Conservation (phyloP, 2,113 vertebrate genomes). For the Dicrurus megarhynchus region DNA sequence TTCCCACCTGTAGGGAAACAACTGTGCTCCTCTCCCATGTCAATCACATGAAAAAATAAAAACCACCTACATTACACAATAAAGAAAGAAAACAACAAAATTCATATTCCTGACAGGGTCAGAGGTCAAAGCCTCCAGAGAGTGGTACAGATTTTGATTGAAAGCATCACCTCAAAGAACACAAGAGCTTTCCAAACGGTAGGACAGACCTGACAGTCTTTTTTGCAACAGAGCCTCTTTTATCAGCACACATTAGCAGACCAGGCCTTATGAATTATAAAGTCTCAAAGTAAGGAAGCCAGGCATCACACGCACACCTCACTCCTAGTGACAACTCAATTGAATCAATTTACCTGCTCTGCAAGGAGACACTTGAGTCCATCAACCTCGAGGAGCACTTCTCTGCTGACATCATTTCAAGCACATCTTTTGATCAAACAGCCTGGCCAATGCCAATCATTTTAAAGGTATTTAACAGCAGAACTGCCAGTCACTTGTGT, state of each 20-base stretch:
- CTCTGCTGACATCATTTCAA: constrained; percentile 66
- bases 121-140: not conserved
- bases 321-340: not conserved
- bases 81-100: not conserved
- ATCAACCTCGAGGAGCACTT: constrained; percentile 47
- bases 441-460: constrained; percentile 58
- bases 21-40: fast-evolving
- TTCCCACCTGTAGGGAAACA: not conserved
- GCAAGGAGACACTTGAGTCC: constrained; percentile 36
- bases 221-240: not conserved
- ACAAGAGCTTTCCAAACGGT: not conserved
- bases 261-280: not conserved
- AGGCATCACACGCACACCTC: not conserved
- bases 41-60: not conserved
- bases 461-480: constrained; percentile 60
- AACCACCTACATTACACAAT: not conserved
- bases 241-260: not conserved
- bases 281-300: not conserved
- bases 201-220: not conserved
- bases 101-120: not conserved
- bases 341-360: constrained; percentile 57
- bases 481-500: constrained; percentile 42
- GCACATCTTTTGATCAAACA: constrained; percentile 71
- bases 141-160: not conserved
- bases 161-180: not conserved